Conservation (phyloP, 2,888 invertebrate genomes). For the Cyclophora albipunctata region DNA sequence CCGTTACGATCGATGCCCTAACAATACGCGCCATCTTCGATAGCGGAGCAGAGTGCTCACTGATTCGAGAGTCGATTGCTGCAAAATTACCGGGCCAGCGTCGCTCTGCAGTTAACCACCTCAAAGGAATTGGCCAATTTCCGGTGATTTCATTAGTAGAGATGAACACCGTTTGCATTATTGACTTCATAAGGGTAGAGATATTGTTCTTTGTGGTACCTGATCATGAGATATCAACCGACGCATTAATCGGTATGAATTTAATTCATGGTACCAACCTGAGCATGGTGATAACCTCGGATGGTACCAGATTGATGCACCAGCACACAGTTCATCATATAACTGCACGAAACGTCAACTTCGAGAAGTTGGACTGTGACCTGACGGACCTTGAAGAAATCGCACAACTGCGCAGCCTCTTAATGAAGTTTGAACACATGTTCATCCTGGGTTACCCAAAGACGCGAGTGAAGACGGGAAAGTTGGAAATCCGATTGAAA, state of each 20-base stretch:
- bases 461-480: conserved; percentile 24
- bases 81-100: conserved; percentile 20
- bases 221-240: conserved; percentile 13
- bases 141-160: conserved; percentile 11
- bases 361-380: conserved; percentile 18
- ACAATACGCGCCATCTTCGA: conserved; percentile 20
- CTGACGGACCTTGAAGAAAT: conserved; percentile 13
- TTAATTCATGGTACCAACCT: conserved; percentile 13
- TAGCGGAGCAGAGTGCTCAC: conserved; percentile 17
- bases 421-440: conserved; percentile 20
- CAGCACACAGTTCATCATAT: conserved; percentile 11
- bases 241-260: conserved; percentile 17
- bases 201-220: conserved; percentile 19
- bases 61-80: conserved; percentile 18
- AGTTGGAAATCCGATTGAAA: conserved; percentile 14
- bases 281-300: conserved; percentile 9
- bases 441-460: conserved; percentile 22
- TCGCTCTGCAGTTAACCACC: conserved; percentile 7
- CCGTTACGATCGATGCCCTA: conserved; percentile 4
- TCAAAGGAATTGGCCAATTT: conserved; percentile 20
- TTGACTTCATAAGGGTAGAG: conserved; percentile 15
- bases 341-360: conserved; percentile 5
- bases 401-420: conserved; percentile 7
- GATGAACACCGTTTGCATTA: conserved; percentile 8
- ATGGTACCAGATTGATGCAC: conserved; percentile 11